phyloP scores from a whole-genome alignment of 2,113 vertebrate genomes.

The Bagarius yarrelli region DNA sequence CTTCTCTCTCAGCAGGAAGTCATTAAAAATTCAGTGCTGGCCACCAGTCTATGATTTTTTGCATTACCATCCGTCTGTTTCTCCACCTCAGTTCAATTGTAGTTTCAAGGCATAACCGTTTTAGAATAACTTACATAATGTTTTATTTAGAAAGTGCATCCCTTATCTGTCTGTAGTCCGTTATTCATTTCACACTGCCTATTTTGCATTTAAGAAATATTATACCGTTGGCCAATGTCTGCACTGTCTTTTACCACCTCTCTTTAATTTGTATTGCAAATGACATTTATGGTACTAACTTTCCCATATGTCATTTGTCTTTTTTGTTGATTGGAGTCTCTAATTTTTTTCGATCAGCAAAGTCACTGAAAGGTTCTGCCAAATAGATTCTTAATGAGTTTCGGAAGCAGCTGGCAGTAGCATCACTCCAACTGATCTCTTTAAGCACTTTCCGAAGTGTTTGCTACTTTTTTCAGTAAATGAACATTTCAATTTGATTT shows the following conservation, averaged over 20 bases:
- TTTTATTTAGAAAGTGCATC: neutral
- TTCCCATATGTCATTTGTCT: conserved; percentile 10
- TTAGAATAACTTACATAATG: conserved; percentile 5
- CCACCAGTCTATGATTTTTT: conserved; percentile 34
- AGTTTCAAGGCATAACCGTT: neutral
- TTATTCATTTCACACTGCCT: neutral
- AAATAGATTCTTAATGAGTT: conserved; percentile 26
- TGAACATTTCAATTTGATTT: neutral
- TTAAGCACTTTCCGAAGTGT: neutral
- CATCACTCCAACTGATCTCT: neutral
- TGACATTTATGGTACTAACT: neutral
- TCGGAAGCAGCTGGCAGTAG: neutral
- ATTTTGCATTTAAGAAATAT: neutral
- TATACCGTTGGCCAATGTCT: neutral
- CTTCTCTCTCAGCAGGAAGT: conserved; percentile 22
- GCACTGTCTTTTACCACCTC: neutral
- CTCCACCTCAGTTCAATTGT: conserved; percentile 15
- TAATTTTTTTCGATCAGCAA: conserved; percentile 22
- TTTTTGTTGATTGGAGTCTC: conserved; percentile 1
- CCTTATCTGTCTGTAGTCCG: neutral
- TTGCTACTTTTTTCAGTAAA: neutral
- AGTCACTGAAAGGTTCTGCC: neutral
- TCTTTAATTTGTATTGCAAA: conserved; percentile 1
- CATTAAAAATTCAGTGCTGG: conserved; percentile 50
- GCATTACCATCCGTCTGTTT: conserved; percentile 26